Base-by-base conservation (phyloP, 2,888 invertebrate species). In the Papilio gigon region DNA sequence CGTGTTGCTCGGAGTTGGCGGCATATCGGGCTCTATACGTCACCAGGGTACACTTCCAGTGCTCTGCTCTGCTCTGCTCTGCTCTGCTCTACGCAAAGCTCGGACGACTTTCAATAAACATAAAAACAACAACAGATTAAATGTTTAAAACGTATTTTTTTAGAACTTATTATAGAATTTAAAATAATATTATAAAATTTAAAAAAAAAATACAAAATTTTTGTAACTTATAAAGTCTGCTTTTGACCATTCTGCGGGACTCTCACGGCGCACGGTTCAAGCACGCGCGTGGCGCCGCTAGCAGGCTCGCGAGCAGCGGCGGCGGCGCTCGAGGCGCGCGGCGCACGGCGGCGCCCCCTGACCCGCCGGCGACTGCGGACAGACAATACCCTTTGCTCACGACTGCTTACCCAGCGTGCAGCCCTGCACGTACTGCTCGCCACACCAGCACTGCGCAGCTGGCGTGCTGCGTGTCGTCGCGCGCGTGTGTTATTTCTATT, bases 311-410 rank as follows among this genome's bases (percentile, higher is more conserved):
- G 79, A 85, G 84, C 95, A 96, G 71, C 93, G 91, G 58, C 94
- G 91, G 70, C 93, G 93, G 71, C 94, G 93, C n/a, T 86, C 78
- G 68, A 95, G 82, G 69, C 93, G 92, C 71, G 85, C 87, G 0
- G 95, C 94, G 77, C 96, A 96, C 0, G 93, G 84, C 73, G 88
- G 92, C 14, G 95, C 95, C 2, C 95, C 95, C 72, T 95, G 94
- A 62, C 92, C 88, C 0, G 95, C 88, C 71, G 92, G 91, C 42
- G 85, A 83, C 94, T 94, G 85, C 0, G 44, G 66, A 65, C 61
- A 70, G 20, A 17, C 56, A 56, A 56, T 30, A 30, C 27, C 14
- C n/a, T 17, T 8, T 17, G 56, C 47, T 27, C 22, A 12, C 11
- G 12, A 50, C 14, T 50, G 25, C 12, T 42, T 25, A 4, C 22